Evolutionary conservation across 2,888 invertebrate species (phyloP).

Genomic region (Tricholauxania praeusta): DNA sequence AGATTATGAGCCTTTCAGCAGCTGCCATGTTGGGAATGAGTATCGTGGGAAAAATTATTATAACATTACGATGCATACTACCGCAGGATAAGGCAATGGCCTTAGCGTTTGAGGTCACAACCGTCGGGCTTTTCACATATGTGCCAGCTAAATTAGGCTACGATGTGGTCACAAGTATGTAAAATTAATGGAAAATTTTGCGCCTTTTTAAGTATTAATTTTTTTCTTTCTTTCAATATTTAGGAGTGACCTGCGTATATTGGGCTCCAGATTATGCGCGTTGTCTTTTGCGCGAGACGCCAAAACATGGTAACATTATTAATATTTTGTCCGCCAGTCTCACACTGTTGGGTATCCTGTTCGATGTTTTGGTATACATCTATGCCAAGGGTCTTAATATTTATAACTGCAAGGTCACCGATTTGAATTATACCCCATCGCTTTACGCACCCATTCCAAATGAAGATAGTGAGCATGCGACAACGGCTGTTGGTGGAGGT

Average conservation of each 20-base stretch:
- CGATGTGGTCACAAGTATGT: constrained; percentile 71
- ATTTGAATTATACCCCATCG: constrained; percentile 65
- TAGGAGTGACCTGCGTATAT: constrained; percentile 68
- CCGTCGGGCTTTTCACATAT: constrained; percentile 72
- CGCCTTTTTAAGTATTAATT: background rate
- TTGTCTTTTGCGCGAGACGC: constrained; percentile 69
- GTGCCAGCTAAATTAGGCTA: constrained; percentile 76
- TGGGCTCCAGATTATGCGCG: constrained; percentile 66
- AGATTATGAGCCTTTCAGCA: constrained; percentile 67
- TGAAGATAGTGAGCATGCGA: constrained; percentile 45
- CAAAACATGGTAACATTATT: constrained; percentile 68
- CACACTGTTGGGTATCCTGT: constrained; percentile 66
- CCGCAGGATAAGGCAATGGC: constrained; percentile 74
- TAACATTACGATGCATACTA: constrained; percentile 71
- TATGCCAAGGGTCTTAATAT: constrained; percentile 65
- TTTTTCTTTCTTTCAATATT: constrained; percentile 17
- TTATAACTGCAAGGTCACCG: constrained; percentile 65
- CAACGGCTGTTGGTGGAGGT: constrained; percentile 42
- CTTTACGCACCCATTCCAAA: constrained; percentile 60
- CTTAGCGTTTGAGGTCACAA: constrained; percentile 71
- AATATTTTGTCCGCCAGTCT: constrained; percentile 69
- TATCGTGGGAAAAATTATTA: constrained; percentile 69
- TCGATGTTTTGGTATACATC: constrained; percentile 69
- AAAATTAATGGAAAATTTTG: background rate
- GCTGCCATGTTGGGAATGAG: constrained; percentile 64